Conservation (phyloP, 2,888 invertebrate genomes). For the Catonia carolina region DNA sequence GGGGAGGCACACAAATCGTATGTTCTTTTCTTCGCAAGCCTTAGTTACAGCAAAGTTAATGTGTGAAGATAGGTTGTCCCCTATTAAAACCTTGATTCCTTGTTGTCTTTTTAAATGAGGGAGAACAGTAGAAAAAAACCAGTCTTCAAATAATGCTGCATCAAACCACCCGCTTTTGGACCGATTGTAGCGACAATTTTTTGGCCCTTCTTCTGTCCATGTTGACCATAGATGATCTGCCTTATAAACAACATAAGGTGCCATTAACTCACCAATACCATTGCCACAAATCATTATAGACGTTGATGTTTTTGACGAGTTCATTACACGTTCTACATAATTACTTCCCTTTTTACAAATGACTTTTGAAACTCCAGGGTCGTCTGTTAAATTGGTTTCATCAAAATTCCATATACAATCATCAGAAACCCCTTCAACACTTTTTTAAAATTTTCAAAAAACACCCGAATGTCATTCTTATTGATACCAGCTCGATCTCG, state of each 20-base stretch:
- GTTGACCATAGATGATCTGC: slow-evolving; percentile 39
- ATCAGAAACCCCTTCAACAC: slow-evolving; percentile 27
- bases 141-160: slow-evolving; percentile 38
- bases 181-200: slow-evolving; percentile 39
- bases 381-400: slow-evolving; percentile 38
- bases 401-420: slow-evolving; percentile 38
- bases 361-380: slow-evolving; percentile 37
- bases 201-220: slow-evolving; percentile 42
- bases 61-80: slow-evolving; percentile 29
- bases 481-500: slow-evolving; percentile 19
- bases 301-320: slow-evolving; percentile 34
- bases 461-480: slow-evolving; percentile 19
- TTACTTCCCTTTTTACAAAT: slow-evolving; percentile 36
- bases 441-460: slow-evolving; percentile 25
- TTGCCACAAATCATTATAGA: slow-evolving; percentile 41
- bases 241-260: slow-evolving; percentile 43
- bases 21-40: slow-evolving; percentile 29
- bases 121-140: slow-evolving; percentile 33
- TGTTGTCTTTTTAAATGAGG: slow-evolving; percentile 26
- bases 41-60: slow-evolving; percentile 24
- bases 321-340: slow-evolving; percentile 38
- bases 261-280: slow-evolving; percentile 40
- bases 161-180: slow-evolving; percentile 42
- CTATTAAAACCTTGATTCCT: slow-evolving; percentile 27
- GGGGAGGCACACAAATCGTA: slow-evolving; percentile 34